Percentiles rank a stretch among this genome's conserved stretches.
These are phyloP conservation scores for Zeuzera pyrina DNA, from an alignment of 2,888 invertebrate genomes.

Conservation along the genomic window DNA sequence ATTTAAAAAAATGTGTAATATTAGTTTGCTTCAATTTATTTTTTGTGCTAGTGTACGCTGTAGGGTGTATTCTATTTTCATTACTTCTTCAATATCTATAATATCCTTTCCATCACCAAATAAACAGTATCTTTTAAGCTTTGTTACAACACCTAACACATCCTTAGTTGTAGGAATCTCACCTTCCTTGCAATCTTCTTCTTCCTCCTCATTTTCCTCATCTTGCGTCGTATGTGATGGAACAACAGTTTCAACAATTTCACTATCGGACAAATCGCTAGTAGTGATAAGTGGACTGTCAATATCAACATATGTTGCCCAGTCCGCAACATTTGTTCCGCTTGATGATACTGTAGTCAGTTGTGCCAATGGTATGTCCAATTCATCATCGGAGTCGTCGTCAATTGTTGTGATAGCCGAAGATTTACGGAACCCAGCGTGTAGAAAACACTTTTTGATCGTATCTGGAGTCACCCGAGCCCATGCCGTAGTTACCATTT, in stretches of 20 bases:
- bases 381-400: too few relatives aligned
- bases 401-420: too few relatives aligned
- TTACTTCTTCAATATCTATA: constrained; percentile 8
- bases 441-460: constrained; percentile 11
- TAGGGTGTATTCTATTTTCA: neutral
- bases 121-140: constrained; percentile 9
- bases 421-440: too few relatives aligned
- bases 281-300: constrained; percentile 8
- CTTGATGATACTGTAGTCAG: constrained; percentile 7
- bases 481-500: constrained; percentile 10
- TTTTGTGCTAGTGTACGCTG: too few relatives aligned
- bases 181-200: constrained; percentile 8
- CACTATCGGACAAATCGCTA: constrained; percentile 7
- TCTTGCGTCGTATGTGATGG: constrained; percentile 7
- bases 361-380: constrained; percentile 5
- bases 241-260: constrained; percentile 8
- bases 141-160: constrained; percentile 9
- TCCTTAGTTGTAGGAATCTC: constrained; percentile 11
- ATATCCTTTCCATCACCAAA: constrained; percentile 10
- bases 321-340: constrained; percentile 8
- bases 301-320: constrained; percentile 9
- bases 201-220: constrained; percentile 8
- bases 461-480: constrained; percentile 11
- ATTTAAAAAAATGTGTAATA: too few relatives aligned
- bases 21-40: too few relatives aligned